A percentile compares a stretch with the other conserved stretches of the same genome.
Evolutionary conservation across 1,140 invertebrate species (phyloP).

Genomic region (Marisa cornuarietis): DNA sequence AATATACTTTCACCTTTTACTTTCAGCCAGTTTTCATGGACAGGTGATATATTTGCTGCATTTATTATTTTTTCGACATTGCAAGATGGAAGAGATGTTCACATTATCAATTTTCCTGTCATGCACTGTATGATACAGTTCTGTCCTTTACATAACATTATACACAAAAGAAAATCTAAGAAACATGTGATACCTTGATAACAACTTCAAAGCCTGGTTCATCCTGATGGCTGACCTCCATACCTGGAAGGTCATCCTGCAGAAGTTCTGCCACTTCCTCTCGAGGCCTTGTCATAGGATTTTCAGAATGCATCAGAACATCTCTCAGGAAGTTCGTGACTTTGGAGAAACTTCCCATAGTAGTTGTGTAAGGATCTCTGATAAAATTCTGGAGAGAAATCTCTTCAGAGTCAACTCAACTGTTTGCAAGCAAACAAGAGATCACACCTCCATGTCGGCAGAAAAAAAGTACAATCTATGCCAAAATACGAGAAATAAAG

Average conservation of each 20-base stretch:
- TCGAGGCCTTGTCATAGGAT: slow-evolving; percentile 47
- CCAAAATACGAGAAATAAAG: not conserved
- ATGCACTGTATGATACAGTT: too few relatives aligned
- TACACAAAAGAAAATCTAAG: too few relatives aligned
- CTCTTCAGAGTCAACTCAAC: not conserved
- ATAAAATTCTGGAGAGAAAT: slow-evolving; percentile 61
- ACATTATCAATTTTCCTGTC: too few relatives aligned
- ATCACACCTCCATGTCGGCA: too few relatives aligned
- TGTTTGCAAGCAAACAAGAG: not conserved
- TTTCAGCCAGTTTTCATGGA: too few relatives aligned
- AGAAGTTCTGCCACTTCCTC: slow-evolving; percentile 71
- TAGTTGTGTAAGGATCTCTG: slow-evolving; percentile 81
- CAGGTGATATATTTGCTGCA: too few relatives aligned
- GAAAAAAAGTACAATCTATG: not conserved
- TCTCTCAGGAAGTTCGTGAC: slow-evolving; percentile 75
- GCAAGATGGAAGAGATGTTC: too few relatives aligned
- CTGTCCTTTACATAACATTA: too few relatives aligned
- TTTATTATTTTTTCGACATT: too few relatives aligned
- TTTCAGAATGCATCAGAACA: slow-evolving; percentile 51
- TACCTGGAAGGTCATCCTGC: slow-evolving; percentile 63
- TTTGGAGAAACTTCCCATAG: slow-evolving; percentile 84
- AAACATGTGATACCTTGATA: slow-evolving; percentile 53
- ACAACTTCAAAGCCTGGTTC: slow-evolving; percentile 67
- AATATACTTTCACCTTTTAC: too few relatives aligned
- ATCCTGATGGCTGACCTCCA: slow-evolving; percentile 67